Conservation (phyloP, 2,888 invertebrate genomes). For the Tenthredo scrophulariae region DNA sequence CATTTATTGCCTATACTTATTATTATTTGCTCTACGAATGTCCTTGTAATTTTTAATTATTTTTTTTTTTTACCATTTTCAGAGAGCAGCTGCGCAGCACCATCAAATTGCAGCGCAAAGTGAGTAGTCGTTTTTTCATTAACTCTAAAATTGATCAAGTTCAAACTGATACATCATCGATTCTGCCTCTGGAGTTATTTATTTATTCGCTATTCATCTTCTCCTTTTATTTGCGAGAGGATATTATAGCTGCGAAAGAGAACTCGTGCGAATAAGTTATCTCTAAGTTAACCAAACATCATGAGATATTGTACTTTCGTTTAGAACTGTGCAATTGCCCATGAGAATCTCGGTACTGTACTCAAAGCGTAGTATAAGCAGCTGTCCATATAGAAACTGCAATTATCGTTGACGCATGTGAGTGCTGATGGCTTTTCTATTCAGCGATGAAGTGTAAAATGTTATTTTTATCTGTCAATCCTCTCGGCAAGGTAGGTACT, state of each 20-base stretch:
- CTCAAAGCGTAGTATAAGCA: neutral
- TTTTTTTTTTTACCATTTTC: constrained; percentile 78
- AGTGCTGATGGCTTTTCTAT: neutral
- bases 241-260: constrained; percentile 1
- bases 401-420: too few species aligned
- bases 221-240: neutral
- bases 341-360: neutral
- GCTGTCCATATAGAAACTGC: neutral
- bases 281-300: neutral
- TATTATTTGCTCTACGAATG: constrained; percentile 35
- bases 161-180: neutral
- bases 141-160: neutral
- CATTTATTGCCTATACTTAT: constrained; percentile 43
- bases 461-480: neutral
- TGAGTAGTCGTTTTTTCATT: constrained; percentile 74
- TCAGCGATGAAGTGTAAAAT: neutral
- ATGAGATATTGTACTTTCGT: neutral
- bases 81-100: constrained; percentile 85
- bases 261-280: neutral
- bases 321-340: neutral
- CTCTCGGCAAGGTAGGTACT: neutral
- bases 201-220: neutral
- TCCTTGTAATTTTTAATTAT: constrained; percentile 5
- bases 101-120: constrained; percentile 82
- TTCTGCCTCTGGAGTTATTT: neutral